Base-by-base conservation (phyloP, 2,113 vertebrate species). In the Anhinga rufa region DNA sequence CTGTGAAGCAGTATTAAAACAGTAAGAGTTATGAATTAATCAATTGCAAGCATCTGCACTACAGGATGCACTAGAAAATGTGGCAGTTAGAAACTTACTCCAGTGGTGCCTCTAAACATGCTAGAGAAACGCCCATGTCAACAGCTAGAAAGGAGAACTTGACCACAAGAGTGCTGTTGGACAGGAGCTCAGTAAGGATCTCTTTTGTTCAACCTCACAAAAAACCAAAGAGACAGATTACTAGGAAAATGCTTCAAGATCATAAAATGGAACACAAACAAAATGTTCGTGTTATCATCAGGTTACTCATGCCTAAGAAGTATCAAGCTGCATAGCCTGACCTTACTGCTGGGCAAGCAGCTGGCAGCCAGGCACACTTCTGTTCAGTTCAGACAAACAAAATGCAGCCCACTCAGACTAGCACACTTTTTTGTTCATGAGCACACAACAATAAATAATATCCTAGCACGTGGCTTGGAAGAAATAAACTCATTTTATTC, bases 181-280 rank as follows among this genome's bases (percentile, higher is more conserved):
- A 34, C n/a, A 68, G 24, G 8, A 66, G 51, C n/a, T 66, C 55
- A 66, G 28, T 77, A 54, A 65, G 17, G 40, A 6, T 17, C 32
- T 10, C 7, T 32, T 29, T 46, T 58, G 12, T 19, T 48, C 5
- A 7, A 54, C 57, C 65, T 89, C 26, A 16, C 70, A 66, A 62
- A 32, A 71, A 75, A 46, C 0, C 0, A 0, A 81, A 75, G 61
- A 46, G 6, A 61, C 25, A 21, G 44, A 48, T 12, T 19, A 62
- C 10, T 16, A 69, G 20, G 46, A 77, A 86, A 86, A 86, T 17
- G 13, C 38, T 78, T 84, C 28, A 55, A 69, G 65, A 82, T 20
- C 4, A 60, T 62, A 65, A 62, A 95, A 70, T 7, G 21, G 14
- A 83, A 66, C 11, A 52, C 7, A 66, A 64, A 1, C 6, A 79